Percentiles rank a stretch among this genome's conserved stretches.
Conservation (phyloP, 30 jellyfish, hydroid and myxozoan genomes). For the Cassiopea andromeda region DNA sequence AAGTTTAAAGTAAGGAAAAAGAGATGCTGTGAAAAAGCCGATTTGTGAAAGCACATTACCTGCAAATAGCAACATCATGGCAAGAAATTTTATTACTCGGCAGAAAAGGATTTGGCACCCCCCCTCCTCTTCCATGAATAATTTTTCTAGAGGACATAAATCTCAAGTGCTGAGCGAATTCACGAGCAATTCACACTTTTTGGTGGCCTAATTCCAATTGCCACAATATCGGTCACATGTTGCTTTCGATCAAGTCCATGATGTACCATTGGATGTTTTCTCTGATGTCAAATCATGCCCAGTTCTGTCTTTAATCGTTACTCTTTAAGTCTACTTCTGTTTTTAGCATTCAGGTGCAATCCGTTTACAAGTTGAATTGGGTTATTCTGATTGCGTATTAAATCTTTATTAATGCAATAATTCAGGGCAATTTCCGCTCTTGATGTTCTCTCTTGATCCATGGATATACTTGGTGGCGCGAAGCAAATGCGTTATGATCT, state of each 20-base stretch:
- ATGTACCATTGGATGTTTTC: background rate
- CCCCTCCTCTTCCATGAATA: no score
- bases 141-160: no score
- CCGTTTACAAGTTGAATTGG: background rate
- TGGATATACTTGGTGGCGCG: conserved; percentile 7
- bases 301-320: background rate
- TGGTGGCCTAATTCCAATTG: background rate
- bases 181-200: background rate
- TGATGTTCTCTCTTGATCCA: conserved; percentile 1
- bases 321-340: background rate
- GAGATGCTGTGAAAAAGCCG: no score
- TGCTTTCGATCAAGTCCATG: background rate
- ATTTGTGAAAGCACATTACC: no score
- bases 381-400: background rate
- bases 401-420: background rate
- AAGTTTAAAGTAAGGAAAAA: no score
- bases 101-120: no score
- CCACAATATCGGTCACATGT: background rate
- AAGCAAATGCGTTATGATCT: background rate
- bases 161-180: no score
- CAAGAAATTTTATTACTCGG: no score
- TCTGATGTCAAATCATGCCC: background rate
- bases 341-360: conserved; percentile 9
- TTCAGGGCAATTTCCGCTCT: conserved; percentile 2
- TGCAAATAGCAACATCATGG: no score